A percentile compares a stretch with the other conserved stretches of the same genome.
These are phyloP conservation scores for Paralichthys olivaceus DNA, from an alignment of 2,113 vertebrate genomes.

Conservation along the genomic window DNA sequence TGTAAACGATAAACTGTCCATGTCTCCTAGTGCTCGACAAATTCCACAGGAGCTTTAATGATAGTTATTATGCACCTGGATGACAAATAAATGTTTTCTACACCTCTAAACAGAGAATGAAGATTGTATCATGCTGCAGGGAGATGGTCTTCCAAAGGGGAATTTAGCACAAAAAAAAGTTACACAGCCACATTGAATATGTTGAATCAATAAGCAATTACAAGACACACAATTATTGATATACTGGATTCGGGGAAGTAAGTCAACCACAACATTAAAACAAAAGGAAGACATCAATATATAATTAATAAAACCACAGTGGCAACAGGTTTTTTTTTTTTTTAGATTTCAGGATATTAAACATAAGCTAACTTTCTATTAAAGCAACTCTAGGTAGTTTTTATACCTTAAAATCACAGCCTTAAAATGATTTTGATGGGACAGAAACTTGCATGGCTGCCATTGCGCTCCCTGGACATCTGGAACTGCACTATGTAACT, in stretches of 20 bases:
- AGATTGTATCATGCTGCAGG: conserved; percentile 17
- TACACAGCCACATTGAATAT: conserved; percentile 52
- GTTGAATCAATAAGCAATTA: conserved; percentile 82
- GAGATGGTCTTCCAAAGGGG: conserved; percentile 29
- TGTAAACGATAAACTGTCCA: conserved; percentile 47
- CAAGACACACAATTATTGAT: conserved; percentile 79
- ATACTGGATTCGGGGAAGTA: conserved; percentile 58
- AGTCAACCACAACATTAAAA: conserved; percentile 67
- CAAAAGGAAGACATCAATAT: conserved; percentile 66
- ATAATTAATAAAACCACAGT: conserved; percentile 62
- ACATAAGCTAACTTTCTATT: background rate
- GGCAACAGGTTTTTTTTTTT: conserved; percentile 1
- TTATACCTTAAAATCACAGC: too few species aligned
- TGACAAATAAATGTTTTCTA: conserved; percentile 34
- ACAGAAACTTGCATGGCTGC: too few species aligned
- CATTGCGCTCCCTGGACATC: too few species aligned
- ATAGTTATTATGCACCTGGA: conserved; percentile 42
- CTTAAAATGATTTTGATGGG: too few species aligned
- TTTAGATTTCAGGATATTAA: conserved; percentile 8
- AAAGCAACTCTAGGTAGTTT: too few species aligned
- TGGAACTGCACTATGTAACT: too few species aligned
- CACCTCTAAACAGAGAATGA: conserved; percentile 39
- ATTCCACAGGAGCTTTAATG: conserved; percentile 33
- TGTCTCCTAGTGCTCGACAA: conserved; percentile 37
- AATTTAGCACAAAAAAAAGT: conserved; percentile 32